A percentile compares a stretch with the other conserved stretches of the same genome.
Evolutionary conservation across 2,797 vertebrate genomes (phyloP).

Genomic region (Gobio occitaniae): DNA sequence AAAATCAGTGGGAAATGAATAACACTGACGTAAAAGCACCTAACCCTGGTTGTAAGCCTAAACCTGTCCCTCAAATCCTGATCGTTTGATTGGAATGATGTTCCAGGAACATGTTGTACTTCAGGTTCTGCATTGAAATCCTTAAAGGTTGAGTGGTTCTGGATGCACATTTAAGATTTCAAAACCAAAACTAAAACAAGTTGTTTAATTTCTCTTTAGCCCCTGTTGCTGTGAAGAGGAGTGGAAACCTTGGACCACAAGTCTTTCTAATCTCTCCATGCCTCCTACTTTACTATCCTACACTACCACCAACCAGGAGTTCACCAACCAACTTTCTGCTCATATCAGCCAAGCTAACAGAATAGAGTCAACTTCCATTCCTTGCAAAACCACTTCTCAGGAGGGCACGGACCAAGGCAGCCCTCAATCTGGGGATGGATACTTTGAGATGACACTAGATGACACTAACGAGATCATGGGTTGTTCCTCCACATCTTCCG

Average conservation of each 20-base stretch:
- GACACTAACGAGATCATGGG: constrained; percentile 76
- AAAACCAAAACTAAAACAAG: neutral
- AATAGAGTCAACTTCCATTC: constrained; percentile 52
- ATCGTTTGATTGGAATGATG: neutral
- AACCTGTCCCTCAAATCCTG: neutral
- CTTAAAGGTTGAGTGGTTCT: neutral
- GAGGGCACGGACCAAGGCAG: constrained; percentile 64
- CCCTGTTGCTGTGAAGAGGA: constrained; percentile 69
- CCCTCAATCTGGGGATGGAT: constrained; percentile 84
- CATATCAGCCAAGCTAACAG: constrained; percentile 77
- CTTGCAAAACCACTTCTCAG: constrained; percentile 14
- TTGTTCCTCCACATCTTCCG: constrained; percentile 70
- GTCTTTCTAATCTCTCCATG: constrained; percentile 73
- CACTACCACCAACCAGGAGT: constrained; percentile 85
- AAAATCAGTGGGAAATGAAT: neutral
- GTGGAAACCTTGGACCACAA: constrained; percentile 67
- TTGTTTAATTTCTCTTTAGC: constrained; percentile 57
- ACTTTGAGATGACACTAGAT: constrained; percentile 95
- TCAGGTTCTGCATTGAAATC: neutral
- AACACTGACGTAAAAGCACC: neutral
- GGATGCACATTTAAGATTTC: neutral
- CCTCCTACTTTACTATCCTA: constrained; percentile 82
- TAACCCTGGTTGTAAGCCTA: neutral
- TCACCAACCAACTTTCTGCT: constrained; percentile 82
- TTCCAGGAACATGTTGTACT: neutral